Conservation (phyloP, 2,888 invertebrate species). For the Anorthoa munda region DNA sequence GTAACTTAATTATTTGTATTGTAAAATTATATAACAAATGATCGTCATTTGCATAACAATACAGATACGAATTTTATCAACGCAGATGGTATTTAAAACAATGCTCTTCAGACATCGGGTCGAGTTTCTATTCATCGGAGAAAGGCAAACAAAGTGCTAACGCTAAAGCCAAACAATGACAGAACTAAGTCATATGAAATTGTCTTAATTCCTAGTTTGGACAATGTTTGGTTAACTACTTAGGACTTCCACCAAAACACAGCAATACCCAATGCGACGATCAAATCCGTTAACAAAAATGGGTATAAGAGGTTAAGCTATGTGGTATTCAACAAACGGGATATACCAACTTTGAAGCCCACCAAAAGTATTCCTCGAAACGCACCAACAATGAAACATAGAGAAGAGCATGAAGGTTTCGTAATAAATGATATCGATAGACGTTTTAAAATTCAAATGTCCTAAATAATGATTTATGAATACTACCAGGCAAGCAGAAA, state of each 20-base stretch:
- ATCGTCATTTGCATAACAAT: not conserved
- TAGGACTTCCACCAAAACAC: too few species aligned
- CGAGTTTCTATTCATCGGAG: not conserved
- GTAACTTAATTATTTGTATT: not conserved
- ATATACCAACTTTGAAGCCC: too few species aligned
- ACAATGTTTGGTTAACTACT: not conserved
- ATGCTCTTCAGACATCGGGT: not conserved
- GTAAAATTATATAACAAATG: not conserved
- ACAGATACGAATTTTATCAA: not conserved
- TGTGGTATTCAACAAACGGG: too few species aligned
- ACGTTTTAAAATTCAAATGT: too few species aligned
- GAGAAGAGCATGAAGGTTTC: too few species aligned
- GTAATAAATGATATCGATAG: too few species aligned
- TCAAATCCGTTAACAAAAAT: not conserved
- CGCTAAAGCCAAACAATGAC: not conserved
- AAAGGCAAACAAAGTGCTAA: not conserved
- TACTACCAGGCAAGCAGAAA: too few species aligned
- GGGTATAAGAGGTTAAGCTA: not conserved
- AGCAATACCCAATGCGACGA: not conserved
- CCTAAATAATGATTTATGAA: too few species aligned
- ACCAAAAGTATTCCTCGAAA: too few species aligned
- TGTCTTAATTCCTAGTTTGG: not conserved
- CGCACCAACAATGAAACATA: too few species aligned
- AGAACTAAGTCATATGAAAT: not conserved
- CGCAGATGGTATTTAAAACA: not conserved